Evolutionary conservation across 1,140 invertebrate genomes (phyloP).

Genomic region (Manduca sexta): DNA sequence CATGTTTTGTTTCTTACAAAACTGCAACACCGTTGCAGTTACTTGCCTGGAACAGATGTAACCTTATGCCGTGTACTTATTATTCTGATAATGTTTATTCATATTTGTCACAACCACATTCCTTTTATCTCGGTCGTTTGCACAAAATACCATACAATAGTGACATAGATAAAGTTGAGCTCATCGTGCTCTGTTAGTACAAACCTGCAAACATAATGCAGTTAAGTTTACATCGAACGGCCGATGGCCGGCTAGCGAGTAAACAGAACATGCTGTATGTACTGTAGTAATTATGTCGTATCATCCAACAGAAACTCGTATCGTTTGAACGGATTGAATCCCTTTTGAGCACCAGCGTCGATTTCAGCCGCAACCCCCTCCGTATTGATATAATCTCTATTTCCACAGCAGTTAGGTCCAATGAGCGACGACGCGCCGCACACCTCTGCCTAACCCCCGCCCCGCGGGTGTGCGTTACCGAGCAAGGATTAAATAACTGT

Average conservation of each 20-base stretch:
- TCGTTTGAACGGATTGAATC: constrained; percentile 49
- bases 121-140: no score
- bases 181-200: neutral
- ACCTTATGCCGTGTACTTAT: no score
- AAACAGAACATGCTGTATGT: constrained; percentile 28
- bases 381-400: constrained; percentile 40
- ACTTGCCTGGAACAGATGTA: no score
- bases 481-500: constrained; percentile 66
- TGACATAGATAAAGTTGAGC: no score
- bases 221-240: neutral
- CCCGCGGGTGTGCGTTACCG: constrained; percentile 37
- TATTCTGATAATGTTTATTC: no score
- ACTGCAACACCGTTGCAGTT: no score
- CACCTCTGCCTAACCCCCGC: constrained; percentile 28
- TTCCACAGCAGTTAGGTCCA: constrained; percentile 37
- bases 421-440: constrained; percentile 13
- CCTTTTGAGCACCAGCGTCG: constrained; percentile 50
- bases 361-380: constrained; percentile 29
- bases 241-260: constrained; percentile 32
- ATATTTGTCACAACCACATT: no score
- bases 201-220: neutral
- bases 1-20: no score
- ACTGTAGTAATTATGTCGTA: constrained; percentile 41
- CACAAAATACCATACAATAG: no score
- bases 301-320: constrained; percentile 41